phyloP scores from a whole-genome alignment of 2,888 invertebrate genomes.

The Scaptodrosophila latifasciaeformis region DNA sequence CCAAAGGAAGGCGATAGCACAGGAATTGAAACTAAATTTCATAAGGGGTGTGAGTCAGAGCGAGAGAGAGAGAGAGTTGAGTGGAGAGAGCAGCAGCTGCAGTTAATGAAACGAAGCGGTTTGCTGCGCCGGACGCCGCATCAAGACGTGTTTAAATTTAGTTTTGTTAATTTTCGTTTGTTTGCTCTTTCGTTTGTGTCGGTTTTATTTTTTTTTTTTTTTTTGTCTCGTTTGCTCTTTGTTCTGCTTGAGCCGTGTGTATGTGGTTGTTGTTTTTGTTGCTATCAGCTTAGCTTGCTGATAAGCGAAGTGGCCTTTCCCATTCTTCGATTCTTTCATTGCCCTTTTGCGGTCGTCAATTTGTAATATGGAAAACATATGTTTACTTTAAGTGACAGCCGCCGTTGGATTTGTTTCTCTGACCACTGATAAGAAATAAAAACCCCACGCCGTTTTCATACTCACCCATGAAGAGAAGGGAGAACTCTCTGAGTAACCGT shows the following conservation, averaged over 20 bases:
- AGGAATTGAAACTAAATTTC: no score
- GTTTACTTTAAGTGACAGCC: constrained; percentile 60
- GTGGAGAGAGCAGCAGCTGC: constrained; percentile 37
- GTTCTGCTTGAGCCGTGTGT: no score
- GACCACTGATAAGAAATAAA: constrained; percentile 30
- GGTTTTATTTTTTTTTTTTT: constrained; percentile 7
- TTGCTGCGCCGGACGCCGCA: no score
- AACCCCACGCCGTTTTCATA: no score
- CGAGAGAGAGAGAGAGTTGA: no score
- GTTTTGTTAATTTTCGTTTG: constrained; percentile 62
- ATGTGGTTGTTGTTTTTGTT: neutral
- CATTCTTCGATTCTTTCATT: constrained; percentile 16
- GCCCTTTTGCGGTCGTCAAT: constrained; percentile 55
- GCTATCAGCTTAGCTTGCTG: constrained; percentile 21
- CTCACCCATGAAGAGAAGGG: constrained; percentile 8
- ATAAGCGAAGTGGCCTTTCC: constrained; percentile 37
- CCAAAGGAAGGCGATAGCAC: no score
- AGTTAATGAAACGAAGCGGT: constrained; percentile 54
- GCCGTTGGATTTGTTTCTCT: constrained; percentile 13
- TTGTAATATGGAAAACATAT: constrained; percentile 56
- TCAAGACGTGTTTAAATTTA: constrained; percentile 62
- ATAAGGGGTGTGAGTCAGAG: no score
- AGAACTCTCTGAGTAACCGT: neutral
- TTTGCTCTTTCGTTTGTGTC: constrained; percentile 34
- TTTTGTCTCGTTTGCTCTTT: constrained; percentile 12